phyloP scores from a whole-genome alignment of 2,113 vertebrate genomes.

The Leucosticte australis region DNA sequence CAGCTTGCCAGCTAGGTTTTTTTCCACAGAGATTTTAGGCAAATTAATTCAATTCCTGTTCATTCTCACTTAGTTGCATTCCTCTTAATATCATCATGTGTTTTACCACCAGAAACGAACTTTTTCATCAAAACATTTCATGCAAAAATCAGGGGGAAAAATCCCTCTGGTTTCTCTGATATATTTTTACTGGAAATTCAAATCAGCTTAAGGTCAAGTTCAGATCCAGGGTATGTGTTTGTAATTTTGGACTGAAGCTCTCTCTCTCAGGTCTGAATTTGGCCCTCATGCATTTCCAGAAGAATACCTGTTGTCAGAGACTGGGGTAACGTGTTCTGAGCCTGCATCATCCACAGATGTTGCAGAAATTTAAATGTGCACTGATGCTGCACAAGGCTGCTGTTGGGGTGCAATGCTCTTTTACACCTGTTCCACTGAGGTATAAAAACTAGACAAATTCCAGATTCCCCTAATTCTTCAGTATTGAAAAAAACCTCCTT shows the following conservation, averaged over 20 bases:
- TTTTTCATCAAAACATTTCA: background rate
- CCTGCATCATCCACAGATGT: background rate
- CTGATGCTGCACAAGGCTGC: background rate
- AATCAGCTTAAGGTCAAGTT: background rate
- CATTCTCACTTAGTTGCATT: background rate
- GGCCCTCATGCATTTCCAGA: background rate
- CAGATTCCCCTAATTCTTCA: background rate
- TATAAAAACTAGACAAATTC: background rate
- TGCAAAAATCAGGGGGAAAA: background rate
- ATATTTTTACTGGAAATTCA: background rate
- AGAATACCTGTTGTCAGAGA: background rate
- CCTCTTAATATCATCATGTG: background rate
- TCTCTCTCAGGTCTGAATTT: background rate
- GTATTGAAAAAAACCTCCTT: background rate
- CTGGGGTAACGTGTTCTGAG: accelerated
- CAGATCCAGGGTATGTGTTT: background rate
- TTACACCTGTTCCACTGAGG: background rate
- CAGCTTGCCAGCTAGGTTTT: background rate
- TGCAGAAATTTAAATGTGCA: background rate
- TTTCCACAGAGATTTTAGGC: background rate
- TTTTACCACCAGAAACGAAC: background rate
- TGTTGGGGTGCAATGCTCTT: background rate
- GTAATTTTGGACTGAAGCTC: background rate
- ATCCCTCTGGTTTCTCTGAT: background rate
- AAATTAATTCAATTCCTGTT: background rate